These are phyloP conservation scores for Leptopterna dolabrata DNA, from an alignment of 2,888 invertebrate species.

Conservation along the genomic window DNA sequence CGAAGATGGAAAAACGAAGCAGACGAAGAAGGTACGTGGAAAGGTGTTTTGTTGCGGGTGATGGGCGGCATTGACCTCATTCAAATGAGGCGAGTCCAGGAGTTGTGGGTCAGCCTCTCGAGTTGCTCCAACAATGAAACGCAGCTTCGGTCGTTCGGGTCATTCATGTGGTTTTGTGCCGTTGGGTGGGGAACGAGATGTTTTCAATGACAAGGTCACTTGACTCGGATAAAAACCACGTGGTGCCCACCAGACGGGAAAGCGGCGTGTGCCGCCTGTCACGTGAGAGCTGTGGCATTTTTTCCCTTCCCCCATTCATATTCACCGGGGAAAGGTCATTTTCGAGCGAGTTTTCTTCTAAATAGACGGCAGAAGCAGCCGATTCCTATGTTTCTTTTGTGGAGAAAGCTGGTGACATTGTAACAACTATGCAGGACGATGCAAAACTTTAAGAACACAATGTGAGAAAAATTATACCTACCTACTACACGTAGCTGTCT, in stretches of 20 bases:
- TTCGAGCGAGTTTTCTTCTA: no score
- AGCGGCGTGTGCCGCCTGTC: not conserved
- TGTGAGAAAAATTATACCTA: no score
- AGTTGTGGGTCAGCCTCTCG: slow-evolving; percentile 17
- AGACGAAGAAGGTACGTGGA: not conserved
- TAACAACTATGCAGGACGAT: no score
- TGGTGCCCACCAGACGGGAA: not conserved
- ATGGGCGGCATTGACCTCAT: slow-evolving; percentile 25
- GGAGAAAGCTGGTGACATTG: no score
- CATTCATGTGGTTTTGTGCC: slow-evolving; percentile 5
- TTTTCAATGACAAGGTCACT: slow-evolving; percentile 14
- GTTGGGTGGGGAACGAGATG: not conserved
- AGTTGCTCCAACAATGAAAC: not conserved
- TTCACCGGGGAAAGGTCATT: no score
- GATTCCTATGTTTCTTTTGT: no score
- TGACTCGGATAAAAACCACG: not conserved
- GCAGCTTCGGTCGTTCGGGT: slow-evolving; percentile 1
- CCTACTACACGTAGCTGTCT: no score
- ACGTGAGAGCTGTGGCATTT: no score
- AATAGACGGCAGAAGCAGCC: no score
- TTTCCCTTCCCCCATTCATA: no score
- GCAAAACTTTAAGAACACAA: no score
- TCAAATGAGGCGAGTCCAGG: slow-evolving; percentile 5
- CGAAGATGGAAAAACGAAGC: slow-evolving; percentile 11
- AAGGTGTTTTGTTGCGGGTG: not conserved